phyloP scores from a whole-genome alignment of 2,113 vertebrate genomes.

The Anser cygnoides region DNA sequence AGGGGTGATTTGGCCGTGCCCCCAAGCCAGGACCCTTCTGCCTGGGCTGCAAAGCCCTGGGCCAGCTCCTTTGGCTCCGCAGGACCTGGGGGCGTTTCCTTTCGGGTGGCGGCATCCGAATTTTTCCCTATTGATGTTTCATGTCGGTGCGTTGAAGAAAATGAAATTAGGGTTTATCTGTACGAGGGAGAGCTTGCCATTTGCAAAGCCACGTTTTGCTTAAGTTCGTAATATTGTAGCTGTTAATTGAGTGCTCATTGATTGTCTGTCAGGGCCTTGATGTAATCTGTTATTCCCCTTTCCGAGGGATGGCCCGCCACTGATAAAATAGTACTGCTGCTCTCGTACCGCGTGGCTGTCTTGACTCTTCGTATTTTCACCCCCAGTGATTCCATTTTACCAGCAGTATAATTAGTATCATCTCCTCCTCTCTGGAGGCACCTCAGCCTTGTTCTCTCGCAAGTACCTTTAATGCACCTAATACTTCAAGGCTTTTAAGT shows the following conservation, averaged over 20 bases:
- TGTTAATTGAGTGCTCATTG: slow-evolving; percentile 74
- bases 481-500: slow-evolving; percentile 28
- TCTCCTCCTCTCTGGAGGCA: slow-evolving; percentile 35
- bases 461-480: neutral
- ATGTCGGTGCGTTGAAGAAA: neutral
- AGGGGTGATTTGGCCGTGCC: neutral
- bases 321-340: neutral
- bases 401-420: slow-evolving; percentile 17
- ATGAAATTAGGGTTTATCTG: neutral
- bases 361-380: neutral
- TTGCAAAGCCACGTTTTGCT: slow-evolving; percentile 25
- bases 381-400: slow-evolving; percentile 24
- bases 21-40: neutral
- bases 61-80: neutral
- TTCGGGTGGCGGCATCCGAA: neutral
- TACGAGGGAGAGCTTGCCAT: neutral
- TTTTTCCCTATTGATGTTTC: neutral
- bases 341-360: neutral
- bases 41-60: neutral
- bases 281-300: slow-evolving; percentile 45
- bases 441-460: slow-evolving; percentile 17
- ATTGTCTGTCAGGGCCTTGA: slow-evolving; percentile 61
- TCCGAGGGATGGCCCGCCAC: neutral
- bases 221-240: slow-evolving; percentile 66
- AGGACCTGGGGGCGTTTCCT: rapidly evolving